Conservation (phyloP, 2,888 invertebrate species). For the Pegoplata infirma region DNA sequence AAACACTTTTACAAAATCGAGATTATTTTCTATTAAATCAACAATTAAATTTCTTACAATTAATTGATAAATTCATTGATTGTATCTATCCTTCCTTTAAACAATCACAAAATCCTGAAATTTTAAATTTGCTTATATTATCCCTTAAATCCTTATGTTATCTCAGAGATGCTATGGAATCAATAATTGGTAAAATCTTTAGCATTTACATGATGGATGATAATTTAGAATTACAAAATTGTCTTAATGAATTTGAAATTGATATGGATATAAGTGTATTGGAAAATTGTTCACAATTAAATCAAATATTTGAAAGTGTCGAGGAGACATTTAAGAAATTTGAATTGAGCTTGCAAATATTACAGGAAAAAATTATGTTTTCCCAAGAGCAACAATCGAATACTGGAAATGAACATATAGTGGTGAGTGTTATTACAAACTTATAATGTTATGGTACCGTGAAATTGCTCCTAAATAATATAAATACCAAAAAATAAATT, state of each 20-base stretch:
- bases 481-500: no score
- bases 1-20: slow-evolving; percentile 61
- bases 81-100: background rate
- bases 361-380: slow-evolving; percentile 29
- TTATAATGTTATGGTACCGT: background rate
- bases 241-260: slow-evolving; percentile 17
- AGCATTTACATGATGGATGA: slow-evolving; percentile 39
- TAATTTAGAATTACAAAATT: background rate
- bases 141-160: slow-evolving; percentile 12
- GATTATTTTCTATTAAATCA: slow-evolving; percentile 64
- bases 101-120: slow-evolving; percentile 3
- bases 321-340: slow-evolving; percentile 24
- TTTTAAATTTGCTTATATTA: slow-evolving; percentile 21
- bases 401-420: background rate
- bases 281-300: slow-evolving; percentile 11
- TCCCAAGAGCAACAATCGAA: background rate
- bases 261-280: background rate
- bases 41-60: slow-evolving; percentile 67
- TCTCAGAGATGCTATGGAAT: slow-evolving; percentile 27
- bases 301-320: background rate
- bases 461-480: no score
- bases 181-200: slow-evolving; percentile 10
- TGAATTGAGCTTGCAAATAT: slow-evolving; percentile 9
- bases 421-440: slow-evolving; percentile 12
- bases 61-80: slow-evolving; percentile 27